Base-by-base conservation (phyloP, 2,113 vertebrate species). In the Sapayoa aenigma region DNA sequence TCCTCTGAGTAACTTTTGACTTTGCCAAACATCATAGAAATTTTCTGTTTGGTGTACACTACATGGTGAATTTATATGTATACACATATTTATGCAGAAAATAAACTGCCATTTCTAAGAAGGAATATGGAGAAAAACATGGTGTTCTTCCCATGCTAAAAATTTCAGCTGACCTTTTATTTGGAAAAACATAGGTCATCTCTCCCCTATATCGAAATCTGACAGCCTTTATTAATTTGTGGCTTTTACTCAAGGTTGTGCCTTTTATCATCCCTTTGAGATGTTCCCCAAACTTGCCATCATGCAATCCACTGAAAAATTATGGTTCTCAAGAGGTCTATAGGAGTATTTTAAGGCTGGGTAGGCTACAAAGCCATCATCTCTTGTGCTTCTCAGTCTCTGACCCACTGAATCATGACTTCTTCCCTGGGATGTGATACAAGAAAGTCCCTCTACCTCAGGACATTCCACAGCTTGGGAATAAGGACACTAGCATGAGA, bases 81-180 rank as follows among this genome's bases (percentile, higher is more conserved):
- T 35, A 67, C 84, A 62, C 44, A 80, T 74, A 74, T 55, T 90
- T 86, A 74, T 56, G 60, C 84, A 90, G 85, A 95, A 96, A 96
- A 90, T 81, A 91, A 95, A 67, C 63, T 47, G 25, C 27, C 33
- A 71, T 31, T 96, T 97, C 95, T 86, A 49, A 86, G 92, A 96
- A 95, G 44, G 46, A 95, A 78, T 87, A 94, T 82, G 78, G 53
- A 95, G 74, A 89, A 91, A 94, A 97, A 91, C 75, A 14, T 39
- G 67, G 91, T 95, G 96, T 96, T 96, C 95, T 96, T 94, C 92
- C 95, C 95, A 96, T 88, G 96, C 95, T 97, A 95, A 96, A 96
- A 94, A 95, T 86, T 90, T 94, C 94, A 65, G 65, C 18, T 94
- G 93, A 93, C 90, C 87, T 96, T 96, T 94, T 84, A 39, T 95